Evolutionary conservation across 2,888 invertebrate species (phyloP), one percentile per base, ranked within the genome.

Genomic region (Latheticus oryzae): DNA sequence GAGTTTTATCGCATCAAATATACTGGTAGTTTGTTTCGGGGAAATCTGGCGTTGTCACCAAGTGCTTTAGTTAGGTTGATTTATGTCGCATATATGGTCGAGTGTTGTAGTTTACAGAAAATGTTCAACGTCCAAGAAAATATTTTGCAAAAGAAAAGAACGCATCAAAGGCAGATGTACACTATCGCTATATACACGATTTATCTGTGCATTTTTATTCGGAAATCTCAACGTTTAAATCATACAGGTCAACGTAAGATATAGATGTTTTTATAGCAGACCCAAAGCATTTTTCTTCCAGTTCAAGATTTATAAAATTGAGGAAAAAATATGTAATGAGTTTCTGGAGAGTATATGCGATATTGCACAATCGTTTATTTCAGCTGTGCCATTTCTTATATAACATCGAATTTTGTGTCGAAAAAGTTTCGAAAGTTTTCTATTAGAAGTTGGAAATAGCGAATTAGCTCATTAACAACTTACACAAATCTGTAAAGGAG

Each of bases 21-120:
- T 68, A 68, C 66, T 65, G 69, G 72, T 70, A 72, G 71, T 72
- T 73, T 71, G 73, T 74, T 71, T 74, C 72, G 69, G 63, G 52
- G 64, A 62, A 73, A 74, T 73, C 74, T 74, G 74, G 65, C 67
- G 69, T 72, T 74, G 73, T 74, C 74, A 72, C 71, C 69, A 67
- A 72, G 71, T 73, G 70, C 73, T 70, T 73, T 72, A 71, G 66
- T 62, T 61, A 52, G 43, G 53, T 62, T 73, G 74, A 74, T 74
- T 74, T 74, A 74, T 73, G 66, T 68, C 65, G 60, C 66, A 64
- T 70, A 66, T 73, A 72, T 66, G 73, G 71, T 71, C 71, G 71
- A 72, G 72, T 70, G 72, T 68, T 68, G 68, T 71, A 66, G 66
- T 71, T 71, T 70, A 65, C 68, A 63, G 68, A 67, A 67, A 70